Percentiles rank a stretch among this genome's conserved stretches.
Conservation (phyloP, 2,113 vertebrate species). For the Cottus gobio region DNA sequence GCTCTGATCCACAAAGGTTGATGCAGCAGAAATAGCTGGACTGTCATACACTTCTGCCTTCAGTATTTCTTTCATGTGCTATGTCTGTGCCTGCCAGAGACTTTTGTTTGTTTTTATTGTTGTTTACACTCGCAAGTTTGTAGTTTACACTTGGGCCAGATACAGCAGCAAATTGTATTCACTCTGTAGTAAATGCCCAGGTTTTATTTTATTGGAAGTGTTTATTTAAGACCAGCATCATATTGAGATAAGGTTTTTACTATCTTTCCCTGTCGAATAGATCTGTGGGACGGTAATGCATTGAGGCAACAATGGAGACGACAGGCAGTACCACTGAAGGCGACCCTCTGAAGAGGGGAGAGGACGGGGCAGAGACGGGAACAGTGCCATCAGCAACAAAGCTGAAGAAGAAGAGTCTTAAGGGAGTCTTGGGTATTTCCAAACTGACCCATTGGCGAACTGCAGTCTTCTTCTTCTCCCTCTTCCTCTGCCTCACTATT, state of each 20-base stretch:
- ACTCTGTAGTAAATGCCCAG: background rate
- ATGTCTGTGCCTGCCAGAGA: conserved; percentile 27
- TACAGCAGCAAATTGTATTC: background rate
- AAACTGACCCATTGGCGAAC: conserved; percentile 88
- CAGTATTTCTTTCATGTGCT: conserved; percentile 26
- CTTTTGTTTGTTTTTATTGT: conserved; percentile 1
- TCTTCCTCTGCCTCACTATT: conserved; percentile 89
- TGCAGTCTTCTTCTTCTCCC: conserved; percentile 87
- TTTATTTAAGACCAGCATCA: background rate
- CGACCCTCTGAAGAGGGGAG: conserved; percentile 88
- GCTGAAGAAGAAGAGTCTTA: conserved; percentile 68
- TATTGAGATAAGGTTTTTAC: background rate
- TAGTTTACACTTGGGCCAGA: background rate
- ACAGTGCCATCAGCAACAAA: conserved; percentile 54
- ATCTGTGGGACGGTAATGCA: conserved; percentile 40
- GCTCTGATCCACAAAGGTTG: conserved; percentile 49
- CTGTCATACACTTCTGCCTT: conserved; percentile 34
- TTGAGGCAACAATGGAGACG: conserved; percentile 78
- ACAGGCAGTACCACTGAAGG: conserved; percentile 85
- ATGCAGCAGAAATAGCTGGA: conserved; percentile 61
- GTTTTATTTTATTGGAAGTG: background rate
- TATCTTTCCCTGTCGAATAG: conserved; percentile 6
- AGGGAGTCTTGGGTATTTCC: conserved; percentile 65
- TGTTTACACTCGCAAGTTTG: conserved; percentile 5
- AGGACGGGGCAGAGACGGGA: conserved; percentile 69